These are phyloP conservation scores for Cuniculus paca DNA, from an alignment of 2,797 vertebrate species.

Conservation along the genomic window DNA sequence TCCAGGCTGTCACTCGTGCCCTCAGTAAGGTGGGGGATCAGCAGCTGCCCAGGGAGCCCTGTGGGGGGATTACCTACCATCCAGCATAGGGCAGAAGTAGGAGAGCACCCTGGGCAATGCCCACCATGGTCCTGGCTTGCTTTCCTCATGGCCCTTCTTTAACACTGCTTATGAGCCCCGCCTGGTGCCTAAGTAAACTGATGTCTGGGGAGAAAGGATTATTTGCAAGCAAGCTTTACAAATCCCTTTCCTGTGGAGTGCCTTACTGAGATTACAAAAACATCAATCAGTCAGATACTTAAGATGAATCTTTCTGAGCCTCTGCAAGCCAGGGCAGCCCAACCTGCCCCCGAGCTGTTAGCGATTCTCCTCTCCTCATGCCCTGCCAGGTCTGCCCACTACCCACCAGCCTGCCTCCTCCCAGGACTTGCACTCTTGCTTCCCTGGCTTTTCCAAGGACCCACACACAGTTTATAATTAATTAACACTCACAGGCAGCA, in stretches of 20 bases:
- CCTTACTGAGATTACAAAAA: background rate
- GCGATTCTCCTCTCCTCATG: background rate
- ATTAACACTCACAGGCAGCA: background rate
- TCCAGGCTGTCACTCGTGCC: background rate
- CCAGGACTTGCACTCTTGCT: fast-evolving
- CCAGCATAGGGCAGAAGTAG: background rate
- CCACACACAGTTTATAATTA: conserved; percentile 34
- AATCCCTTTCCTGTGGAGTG: background rate
- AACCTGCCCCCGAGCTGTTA: background rate
- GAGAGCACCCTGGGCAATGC: background rate
- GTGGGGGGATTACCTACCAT: background rate
- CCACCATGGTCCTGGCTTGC: background rate
- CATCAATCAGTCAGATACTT: background rate
- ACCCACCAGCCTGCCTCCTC: background rate
- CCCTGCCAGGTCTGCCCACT: background rate
- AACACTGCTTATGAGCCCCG: background rate
- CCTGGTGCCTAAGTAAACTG: background rate
- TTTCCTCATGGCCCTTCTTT: background rate
- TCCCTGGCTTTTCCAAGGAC: conserved; percentile 21
- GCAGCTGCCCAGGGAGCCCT: background rate
- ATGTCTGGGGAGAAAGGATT: background rate
- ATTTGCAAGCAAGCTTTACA: background rate
- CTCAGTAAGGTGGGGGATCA: background rate
- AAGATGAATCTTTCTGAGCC: background rate
- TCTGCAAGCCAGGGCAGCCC: background rate